Conservation (phyloP, 2,113 vertebrate genomes). For the Hemiprocne comata region DNA sequence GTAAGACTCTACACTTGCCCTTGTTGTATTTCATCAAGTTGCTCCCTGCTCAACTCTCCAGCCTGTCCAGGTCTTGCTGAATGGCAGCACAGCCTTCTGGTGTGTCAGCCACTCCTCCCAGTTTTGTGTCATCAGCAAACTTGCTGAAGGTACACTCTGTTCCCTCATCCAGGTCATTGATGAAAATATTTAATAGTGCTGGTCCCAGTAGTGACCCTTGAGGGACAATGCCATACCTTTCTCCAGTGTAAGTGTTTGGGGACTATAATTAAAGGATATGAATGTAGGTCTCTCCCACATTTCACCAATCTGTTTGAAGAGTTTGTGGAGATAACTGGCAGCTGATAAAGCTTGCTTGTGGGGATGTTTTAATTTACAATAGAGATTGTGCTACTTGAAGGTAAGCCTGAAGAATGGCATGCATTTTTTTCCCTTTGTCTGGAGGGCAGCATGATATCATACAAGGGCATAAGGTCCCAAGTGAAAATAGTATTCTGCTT, state of each 20-base stretch:
- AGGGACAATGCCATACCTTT: background rate
- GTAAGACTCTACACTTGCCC: too few relatives aligned
- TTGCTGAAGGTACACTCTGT: too few relatives aligned
- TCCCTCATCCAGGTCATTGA: too few relatives aligned
- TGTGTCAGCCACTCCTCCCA: too few relatives aligned
- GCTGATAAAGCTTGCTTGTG: background rate
- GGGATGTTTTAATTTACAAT: background rate
- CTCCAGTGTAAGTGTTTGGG: background rate
- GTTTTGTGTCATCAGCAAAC: too few relatives aligned
- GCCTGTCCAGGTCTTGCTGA: too few relatives aligned
- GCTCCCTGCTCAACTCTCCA: too few relatives aligned
- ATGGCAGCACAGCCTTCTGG: too few relatives aligned
- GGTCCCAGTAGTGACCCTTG: too few relatives aligned
- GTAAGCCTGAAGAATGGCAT: background rate
- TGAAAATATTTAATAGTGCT: too few relatives aligned
- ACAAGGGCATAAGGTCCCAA: background rate
- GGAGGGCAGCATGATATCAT: background rate
- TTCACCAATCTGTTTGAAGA: background rate
- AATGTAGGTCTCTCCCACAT: rapidly evolving
- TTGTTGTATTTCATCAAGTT: too few relatives aligned
- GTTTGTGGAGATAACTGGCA: background rate
- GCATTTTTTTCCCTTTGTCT: background rate
- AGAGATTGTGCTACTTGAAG: background rate
- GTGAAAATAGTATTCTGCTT: background rate
- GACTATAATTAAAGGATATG: background rate